Percentiles rank a stretch among this genome's conserved stretches.
Conservation (phyloP, 2,797 vertebrate species). For the Enteromius unitaeniatus region DNA sequence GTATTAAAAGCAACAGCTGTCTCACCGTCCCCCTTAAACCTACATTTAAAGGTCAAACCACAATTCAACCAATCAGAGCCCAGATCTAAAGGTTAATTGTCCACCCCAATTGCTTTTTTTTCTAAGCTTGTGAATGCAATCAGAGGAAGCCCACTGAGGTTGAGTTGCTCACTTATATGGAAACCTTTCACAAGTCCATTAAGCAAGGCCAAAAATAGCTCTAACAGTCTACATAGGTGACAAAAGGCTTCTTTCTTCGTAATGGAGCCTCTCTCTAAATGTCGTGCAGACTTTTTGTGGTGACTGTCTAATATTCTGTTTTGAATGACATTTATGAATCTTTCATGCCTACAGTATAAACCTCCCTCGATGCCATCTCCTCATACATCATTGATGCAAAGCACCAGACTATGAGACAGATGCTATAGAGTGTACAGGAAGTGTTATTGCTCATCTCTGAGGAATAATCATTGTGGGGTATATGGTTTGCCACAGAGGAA, state of each 20-base stretch:
- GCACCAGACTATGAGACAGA: constrained; percentile 54
- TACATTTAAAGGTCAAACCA: constrained; percentile 51
- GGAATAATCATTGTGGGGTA: constrained; percentile 53
- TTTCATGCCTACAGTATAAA: constrained; percentile 59
- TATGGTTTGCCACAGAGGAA: constrained; percentile 45
- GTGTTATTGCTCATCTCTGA: constrained; percentile 53
- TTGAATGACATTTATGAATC: constrained; percentile 62
- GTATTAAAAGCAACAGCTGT: constrained; percentile 47
- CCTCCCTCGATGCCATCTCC: constrained; percentile 47
- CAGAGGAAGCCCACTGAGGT: constrained; percentile 23
- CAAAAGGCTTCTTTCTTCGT: constrained; percentile 30
- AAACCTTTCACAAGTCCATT: constrained; percentile 10
- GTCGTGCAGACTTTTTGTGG: constrained; percentile 27
- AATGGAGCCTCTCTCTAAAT: constrained; percentile 30
- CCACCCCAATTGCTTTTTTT: constrained; percentile 6
- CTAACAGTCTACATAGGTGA: constrained; percentile 18
- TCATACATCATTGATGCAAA: constrained; percentile 62
- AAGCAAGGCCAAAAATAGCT: constrained; percentile 6
- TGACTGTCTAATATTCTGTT: constrained; percentile 50
- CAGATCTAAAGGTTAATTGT: constrained; percentile 52
- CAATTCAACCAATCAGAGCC: constrained; percentile 27
- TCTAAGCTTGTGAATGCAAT: constrained; percentile 36
- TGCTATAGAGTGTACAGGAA: constrained; percentile 55
- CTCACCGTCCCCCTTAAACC: constrained; percentile 33
- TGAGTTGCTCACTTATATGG: constrained; percentile 1